Base-by-base conservation (phyloP, 1,140 invertebrate species). In the Episyrphus balteatus region DNA sequence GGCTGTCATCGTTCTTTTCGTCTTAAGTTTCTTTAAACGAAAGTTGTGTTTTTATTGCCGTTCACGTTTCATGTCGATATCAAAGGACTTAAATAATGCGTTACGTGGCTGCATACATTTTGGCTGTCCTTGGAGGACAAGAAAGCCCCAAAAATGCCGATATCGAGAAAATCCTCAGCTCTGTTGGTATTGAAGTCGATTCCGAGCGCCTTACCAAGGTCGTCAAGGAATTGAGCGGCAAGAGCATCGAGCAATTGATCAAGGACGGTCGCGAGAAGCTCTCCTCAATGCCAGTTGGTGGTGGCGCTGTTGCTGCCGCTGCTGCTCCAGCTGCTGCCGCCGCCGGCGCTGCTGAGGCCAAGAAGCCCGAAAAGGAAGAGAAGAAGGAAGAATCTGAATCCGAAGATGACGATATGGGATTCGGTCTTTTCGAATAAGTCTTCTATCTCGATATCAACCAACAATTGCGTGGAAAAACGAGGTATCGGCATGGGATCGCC, bases 91-190 rank as follows among this genome's bases (percentile, higher is more conserved):
- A 75, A 75, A 75, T 59, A 56, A 98, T 98, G 94, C 92, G 93
- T 93, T 98, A 98, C 92, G 91, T 98, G 79, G 92, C 92, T 79
- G 93, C 93, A 78, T 98, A 98, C 73, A 73, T 97, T 65, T 80
- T 98, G 66, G 89, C 90, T 70, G 82, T 83, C 66, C 76, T 97
- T 51, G 90, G 90, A 49, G 92, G 92, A 54, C 93, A 93, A 68
- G 73, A 79, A 41, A 71, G 73, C 44, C 92, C 92, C 48, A 73
- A 73, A 31, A 78, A 81, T 52, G 81, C 76, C 54, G 92, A 96
- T 66, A 79, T 98, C 39, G 89, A 96, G 60, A 96, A 95, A 67
- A 94, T 98, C 62, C 77, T 98, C 32, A 87, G 89, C 55, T 92
- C 90, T 12, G 93, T 98, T 40, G 93, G 93, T 65, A 92, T 98